phyloP scores from a whole-genome alignment of 2,113 vertebrate species.

The Jacana jacana region DNA sequence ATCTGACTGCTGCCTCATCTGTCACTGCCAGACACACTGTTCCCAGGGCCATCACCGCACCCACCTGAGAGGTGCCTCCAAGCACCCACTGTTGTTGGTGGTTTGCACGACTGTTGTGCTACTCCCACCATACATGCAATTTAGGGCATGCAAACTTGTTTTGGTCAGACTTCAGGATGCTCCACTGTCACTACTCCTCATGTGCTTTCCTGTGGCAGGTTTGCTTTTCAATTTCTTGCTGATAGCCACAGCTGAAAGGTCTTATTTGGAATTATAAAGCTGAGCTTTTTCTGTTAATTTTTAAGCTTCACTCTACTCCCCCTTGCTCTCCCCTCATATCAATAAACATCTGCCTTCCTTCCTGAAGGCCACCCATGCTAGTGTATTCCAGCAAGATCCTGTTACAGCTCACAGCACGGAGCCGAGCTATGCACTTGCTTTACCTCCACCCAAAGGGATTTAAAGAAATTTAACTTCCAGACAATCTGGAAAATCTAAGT shows the following conservation, averaged over 20 bases:
- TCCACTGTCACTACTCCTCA: neutral
- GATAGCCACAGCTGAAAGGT: conserved; percentile 15
- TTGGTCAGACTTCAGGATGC: neutral
- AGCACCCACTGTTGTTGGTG: accelerated
- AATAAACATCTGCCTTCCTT: conserved; percentile 17
- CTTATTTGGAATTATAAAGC: conserved; percentile 10
- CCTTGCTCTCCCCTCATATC: neutral
- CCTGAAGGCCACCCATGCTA: conserved; percentile 36
- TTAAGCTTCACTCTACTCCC: conserved; percentile 29
- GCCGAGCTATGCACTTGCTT: conserved; percentile 3
- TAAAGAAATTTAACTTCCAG: conserved; percentile 52
- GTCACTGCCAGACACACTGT: neutral
- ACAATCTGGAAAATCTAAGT: conserved; percentile 68
- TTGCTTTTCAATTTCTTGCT: conserved; percentile 3
- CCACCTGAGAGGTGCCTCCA: neutral
- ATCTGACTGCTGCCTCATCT: neutral
- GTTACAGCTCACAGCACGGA: conserved; percentile 48
- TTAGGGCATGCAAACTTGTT: neutral
- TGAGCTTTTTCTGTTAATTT: conserved; percentile 53
- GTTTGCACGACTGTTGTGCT: neutral
- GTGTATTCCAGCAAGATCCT: conserved; percentile 61
- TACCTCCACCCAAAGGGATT: conserved; percentile 14
- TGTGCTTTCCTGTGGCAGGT: neutral
- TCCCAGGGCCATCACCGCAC: neutral
- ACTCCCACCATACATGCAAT: neutral